Evolutionary conservation across 2,888 invertebrate species (phyloP).

Genomic region (Netelia fuscicornis): DNA sequence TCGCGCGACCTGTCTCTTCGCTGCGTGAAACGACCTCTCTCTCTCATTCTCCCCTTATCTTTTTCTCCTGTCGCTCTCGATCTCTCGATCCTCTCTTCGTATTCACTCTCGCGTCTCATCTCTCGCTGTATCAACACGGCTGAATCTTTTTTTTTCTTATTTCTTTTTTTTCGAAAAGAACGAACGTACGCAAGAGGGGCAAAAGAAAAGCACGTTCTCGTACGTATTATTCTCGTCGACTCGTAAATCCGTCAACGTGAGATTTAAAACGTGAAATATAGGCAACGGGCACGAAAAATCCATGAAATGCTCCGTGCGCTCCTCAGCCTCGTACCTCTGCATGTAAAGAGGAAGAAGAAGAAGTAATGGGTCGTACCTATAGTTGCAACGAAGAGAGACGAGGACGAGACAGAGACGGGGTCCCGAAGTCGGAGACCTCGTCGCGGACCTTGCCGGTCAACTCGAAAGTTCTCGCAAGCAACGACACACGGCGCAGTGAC

Average conservation of each 20-base stretch:
- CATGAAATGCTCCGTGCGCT: not conserved
- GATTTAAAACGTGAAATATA: not conserved
- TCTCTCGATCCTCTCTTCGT: too few relatives aligned
- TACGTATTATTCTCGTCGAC: slow-evolving; percentile 32
- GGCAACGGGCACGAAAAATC: not conserved
- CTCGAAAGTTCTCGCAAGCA: not conserved
- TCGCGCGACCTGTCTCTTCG: not conserved
- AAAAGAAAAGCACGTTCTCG: slow-evolving; percentile 12
- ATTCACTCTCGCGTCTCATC: too few relatives aligned
- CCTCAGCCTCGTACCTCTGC: slow-evolving; percentile 18
- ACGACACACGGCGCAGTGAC: slow-evolving; percentile 25
- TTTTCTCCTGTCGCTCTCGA: too few relatives aligned
- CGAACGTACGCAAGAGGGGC: too few relatives aligned
- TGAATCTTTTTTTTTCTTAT: not conserved
- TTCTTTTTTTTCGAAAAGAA: not conserved
- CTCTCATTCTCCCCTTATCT: slow-evolving; percentile 6
- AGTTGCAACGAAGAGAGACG: slow-evolving; percentile 15
- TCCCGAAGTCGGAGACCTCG: slow-evolving; percentile 37
- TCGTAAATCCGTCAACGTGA: slow-evolving; percentile 50
- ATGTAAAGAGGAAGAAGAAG: slow-evolving; percentile 31
- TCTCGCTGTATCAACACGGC: too few relatives aligned
- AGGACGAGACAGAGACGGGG: slow-evolving; percentile 5
- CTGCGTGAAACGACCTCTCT: not conserved
- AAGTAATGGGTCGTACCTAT: slow-evolving; percentile 55
- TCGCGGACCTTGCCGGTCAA: slow-evolving; percentile 22